Evolutionary conservation across 2,888 invertebrate species (phyloP).

Genomic region (Taenaris catops): DNA sequence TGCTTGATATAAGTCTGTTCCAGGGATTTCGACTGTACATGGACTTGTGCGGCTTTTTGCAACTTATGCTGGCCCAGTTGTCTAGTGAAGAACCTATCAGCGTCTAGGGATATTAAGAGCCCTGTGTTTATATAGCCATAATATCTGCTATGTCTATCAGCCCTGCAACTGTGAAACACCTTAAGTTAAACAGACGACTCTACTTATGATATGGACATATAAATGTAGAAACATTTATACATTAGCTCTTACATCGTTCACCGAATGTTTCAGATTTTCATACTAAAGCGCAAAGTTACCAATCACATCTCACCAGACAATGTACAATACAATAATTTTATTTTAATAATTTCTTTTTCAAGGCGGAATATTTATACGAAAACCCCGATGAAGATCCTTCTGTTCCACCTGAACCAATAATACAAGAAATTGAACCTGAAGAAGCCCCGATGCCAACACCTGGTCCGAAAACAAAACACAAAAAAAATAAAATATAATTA

Average conservation of each 20-base stretch:
- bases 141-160: too few relatives aligned
- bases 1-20: not conserved
- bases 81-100: not conserved
- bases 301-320: too few relatives aligned
- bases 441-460: conserved; percentile 22
- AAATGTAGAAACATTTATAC: too few relatives aligned
- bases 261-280: too few relatives aligned
- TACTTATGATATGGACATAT: too few relatives aligned
- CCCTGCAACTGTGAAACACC: too few relatives aligned
- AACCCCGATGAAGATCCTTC: conserved; percentile 64
- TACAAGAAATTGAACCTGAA: conserved; percentile 23
- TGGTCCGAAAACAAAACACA: conserved; percentile 21
- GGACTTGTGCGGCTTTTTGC: not conserved
- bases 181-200: too few relatives aligned
- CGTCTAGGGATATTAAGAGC: not conserved
- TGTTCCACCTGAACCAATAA: conserved; percentile 36
- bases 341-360: conserved; percentile 21
- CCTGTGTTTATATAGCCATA: too few relatives aligned
- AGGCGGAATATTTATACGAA: conserved; percentile 55
- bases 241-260: too few relatives aligned
- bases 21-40: not conserved
- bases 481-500: conserved; percentile 9
- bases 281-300: too few relatives aligned
- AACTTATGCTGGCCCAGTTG: too few relatives aligned
- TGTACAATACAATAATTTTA: too few relatives aligned